Evolutionary conservation across 2,888 invertebrate species (phyloP), one percentile per base, ranked within the genome.

Genomic region (Hirtodrosophila confusa): DNA sequence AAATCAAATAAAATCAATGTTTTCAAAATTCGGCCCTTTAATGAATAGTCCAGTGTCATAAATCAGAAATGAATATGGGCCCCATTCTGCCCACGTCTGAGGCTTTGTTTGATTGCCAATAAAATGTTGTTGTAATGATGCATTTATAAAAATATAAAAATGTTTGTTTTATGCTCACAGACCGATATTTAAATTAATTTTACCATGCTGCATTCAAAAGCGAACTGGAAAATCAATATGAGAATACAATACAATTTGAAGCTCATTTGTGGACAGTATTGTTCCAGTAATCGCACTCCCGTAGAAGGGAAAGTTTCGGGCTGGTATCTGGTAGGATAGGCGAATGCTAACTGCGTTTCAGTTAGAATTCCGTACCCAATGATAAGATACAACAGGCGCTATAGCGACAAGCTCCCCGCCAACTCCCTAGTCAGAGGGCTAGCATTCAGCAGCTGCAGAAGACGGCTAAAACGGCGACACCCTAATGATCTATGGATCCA

Each of bases 1-100:
- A 87, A 84, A 79, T 69, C 83, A 55, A 82, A 84, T 84, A 84
- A 84, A 84, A 85, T 77, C 88, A 82, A 78, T 82, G 75, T 75
- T 70, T 69, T 48, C 61, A 44, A 35, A 44, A 45, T 51, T 55
- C 44, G 65, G 65, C 35, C 39, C 53, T 75, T 82, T 83, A 86
- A 82, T 82, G 82, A 82, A 84, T 80, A 71, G 68, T 61, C 64
- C 64, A 41, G 40, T 9, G 58, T 51, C 80, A 79, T 84, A 84
- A 84, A 84, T 87, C 86, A 82, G 82, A 74, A 82, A 86, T 80
- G 74, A 61, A 82, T 78, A 80, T 73, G 78, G 44, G 24, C 49
- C 17, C 11, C 17, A 44, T 3, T 11, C 65, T 35, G 80, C 86
- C 85, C 80, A 83, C 84, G 63, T 68, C 47, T 44, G 35, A 31